phyloP scores from a whole-genome alignment of 1,140 invertebrate genomes.

The Cataglyphis hispanica region DNA sequence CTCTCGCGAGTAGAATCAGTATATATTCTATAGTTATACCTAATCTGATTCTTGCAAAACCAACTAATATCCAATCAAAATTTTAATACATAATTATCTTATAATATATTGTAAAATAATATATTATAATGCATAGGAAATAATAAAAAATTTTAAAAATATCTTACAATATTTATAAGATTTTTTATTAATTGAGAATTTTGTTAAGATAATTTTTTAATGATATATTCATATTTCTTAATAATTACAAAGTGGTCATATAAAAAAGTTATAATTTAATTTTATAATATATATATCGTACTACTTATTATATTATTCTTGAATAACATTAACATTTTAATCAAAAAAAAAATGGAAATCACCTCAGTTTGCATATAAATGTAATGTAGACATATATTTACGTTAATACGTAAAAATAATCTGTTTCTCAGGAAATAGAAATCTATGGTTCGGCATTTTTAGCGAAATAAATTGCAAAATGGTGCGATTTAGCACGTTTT shows the following conservation, averaged over 20 bases:
- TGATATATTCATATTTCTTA: neutral
- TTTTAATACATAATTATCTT: neutral
- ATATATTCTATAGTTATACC: conserved; percentile 13
- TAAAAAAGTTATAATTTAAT: neutral
- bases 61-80: conserved; percentile 30
- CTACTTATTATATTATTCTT: neutral
- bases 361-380: neutral
- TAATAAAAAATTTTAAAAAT: conserved; percentile 16
- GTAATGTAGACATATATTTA: neutral
- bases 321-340: neutral
- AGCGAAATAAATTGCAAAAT: conserved; percentile 27
- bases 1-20: conserved; percentile 40
- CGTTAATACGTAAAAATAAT: neutral
- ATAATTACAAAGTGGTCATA: neutral
- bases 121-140: too few species aligned
- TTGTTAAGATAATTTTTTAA: conserved; percentile 10
- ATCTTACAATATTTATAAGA: neutral
- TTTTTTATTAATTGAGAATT: neutral
- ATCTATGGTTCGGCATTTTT: neutral
- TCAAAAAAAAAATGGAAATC: neutral
- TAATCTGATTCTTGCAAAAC: conserved; percentile 14
- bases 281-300: neutral
- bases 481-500: conserved; percentile 27
- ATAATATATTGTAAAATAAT: too few species aligned
- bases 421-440: conserved; percentile 21